Evolutionary conservation across 2,797 vertebrate genomes (phyloP).

Genomic region (Pseudotriccus pelzelni): DNA sequence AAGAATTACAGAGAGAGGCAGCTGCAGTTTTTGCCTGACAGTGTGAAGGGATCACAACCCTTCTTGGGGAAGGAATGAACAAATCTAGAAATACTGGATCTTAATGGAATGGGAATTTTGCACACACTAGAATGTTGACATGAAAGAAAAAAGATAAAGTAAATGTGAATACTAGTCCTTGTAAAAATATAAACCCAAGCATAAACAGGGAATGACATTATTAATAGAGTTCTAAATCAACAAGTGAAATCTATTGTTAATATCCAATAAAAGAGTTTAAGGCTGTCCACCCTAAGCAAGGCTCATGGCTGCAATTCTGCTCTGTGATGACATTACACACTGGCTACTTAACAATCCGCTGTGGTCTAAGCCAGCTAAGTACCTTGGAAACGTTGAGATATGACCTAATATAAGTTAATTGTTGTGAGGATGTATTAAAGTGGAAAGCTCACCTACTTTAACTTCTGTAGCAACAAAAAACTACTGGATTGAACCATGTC

Average conservation of each 20-base stretch:
- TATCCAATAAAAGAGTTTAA: not conserved
- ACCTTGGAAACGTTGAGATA: not conserved
- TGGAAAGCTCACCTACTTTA: not conserved
- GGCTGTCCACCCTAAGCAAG: not conserved
- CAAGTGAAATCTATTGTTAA: not conserved
- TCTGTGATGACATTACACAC: not conserved
- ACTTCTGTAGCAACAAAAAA: not conserved
- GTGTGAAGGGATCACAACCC: not conserved
- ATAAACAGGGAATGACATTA: not conserved
- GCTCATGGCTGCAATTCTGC: not conserved
- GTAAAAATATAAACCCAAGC: not conserved
- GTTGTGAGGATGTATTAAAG: not conserved
- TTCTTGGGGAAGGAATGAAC: not conserved
- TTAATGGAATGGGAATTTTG: not conserved
- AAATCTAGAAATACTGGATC: not conserved
- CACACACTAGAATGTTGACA: not conserved
- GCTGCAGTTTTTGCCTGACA: not conserved
- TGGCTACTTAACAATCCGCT: conserved; percentile 2
- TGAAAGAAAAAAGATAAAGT: not conserved
- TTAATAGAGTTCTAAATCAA: not conserved
- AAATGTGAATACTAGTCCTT: not conserved
- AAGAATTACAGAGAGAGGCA: not conserved
- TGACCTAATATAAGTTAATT: not conserved
- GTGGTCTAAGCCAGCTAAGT: not conserved
- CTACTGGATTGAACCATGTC: not conserved